Percentiles rank a stretch among this genome's conserved stretches.
Evolutionary conservation across 2,888 invertebrate species (phyloP).

Genomic region (Pristionchus exspectatus): DNA sequence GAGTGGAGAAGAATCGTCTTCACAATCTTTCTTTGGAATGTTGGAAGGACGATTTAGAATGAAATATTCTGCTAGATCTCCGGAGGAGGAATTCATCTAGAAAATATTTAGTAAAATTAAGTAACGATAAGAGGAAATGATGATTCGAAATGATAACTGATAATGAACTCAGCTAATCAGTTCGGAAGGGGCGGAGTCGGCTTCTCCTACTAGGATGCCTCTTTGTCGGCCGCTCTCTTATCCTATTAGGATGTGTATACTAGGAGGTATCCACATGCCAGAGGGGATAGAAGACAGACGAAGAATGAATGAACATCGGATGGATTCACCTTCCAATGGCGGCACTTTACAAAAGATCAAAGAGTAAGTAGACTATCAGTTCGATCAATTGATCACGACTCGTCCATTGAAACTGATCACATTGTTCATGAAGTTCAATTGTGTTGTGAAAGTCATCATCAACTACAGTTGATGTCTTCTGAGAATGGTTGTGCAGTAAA

Average conservation of each 20-base stretch:
- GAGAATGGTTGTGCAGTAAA: too few species aligned
- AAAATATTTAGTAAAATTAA: too few species aligned
- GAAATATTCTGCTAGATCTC: background rate
- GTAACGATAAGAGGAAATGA: background rate
- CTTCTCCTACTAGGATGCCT: background rate
- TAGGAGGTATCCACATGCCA: background rate
- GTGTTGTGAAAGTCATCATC: too few species aligned
- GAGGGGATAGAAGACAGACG: background rate
- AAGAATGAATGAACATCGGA: background rate
- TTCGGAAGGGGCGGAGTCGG: background rate
- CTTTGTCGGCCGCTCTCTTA: background rate
- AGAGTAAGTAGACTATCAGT: background rate
- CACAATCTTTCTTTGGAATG: background rate
- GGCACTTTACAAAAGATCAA: background rate
- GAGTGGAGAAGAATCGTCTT: too few species aligned
- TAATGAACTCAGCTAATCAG: background rate
- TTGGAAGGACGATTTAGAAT: background rate
- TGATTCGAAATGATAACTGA: background rate
- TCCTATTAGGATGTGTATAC: background rate
- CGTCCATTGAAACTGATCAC: too few species aligned
- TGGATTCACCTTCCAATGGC: background rate
- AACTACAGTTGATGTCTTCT: too few species aligned
- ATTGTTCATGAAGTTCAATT: too few species aligned
- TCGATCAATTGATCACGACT: background rate
- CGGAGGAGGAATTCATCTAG: background rate